Evolutionary conservation across 2,888 invertebrate genomes (phyloP).

Genomic region (Cordilura impudica): DNA sequence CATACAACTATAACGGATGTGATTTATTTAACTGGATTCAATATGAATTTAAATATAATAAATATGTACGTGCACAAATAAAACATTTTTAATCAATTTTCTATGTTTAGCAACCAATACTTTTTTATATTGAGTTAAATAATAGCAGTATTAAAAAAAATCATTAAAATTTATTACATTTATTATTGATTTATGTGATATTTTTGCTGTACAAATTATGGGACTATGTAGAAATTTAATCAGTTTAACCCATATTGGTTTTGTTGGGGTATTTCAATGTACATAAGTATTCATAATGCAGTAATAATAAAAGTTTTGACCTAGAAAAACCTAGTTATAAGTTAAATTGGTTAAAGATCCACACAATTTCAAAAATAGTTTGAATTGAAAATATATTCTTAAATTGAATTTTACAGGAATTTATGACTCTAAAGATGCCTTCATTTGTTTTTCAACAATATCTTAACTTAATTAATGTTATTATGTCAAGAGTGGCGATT

Average conservation of each 20-base stretch:
- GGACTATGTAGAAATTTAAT: constrained; percentile 8
- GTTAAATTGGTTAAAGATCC: no score
- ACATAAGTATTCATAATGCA: no score
- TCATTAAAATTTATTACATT: constrained; percentile 47
- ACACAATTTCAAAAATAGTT: no score
- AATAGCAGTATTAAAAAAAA: constrained; percentile 8
- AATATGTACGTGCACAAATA: not conserved
- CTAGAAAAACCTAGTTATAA: no score
- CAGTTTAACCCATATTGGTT: not conserved
- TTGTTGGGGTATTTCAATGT: no score
- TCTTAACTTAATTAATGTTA: no score
- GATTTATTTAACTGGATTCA: constrained; percentile 55
- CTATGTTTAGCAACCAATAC: constrained; percentile 48
- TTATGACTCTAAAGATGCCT: no score
- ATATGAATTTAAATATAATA: constrained; percentile 33
- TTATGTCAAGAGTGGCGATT: no score
- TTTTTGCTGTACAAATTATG: constrained; percentile 16
- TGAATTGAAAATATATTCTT: no score
- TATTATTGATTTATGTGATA: constrained; percentile 45
- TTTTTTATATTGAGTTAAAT: constrained; percentile 57
- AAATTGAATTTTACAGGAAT: no score
- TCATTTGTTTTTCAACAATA: no score
- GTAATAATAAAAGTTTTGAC: no score
- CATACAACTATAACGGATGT: constrained; percentile 58
- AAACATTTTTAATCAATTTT: constrained; percentile 55